phyloP scores from a whole-genome alignment of 2,797 vertebrate species.

The Phalanger gymnotis region DNA sequence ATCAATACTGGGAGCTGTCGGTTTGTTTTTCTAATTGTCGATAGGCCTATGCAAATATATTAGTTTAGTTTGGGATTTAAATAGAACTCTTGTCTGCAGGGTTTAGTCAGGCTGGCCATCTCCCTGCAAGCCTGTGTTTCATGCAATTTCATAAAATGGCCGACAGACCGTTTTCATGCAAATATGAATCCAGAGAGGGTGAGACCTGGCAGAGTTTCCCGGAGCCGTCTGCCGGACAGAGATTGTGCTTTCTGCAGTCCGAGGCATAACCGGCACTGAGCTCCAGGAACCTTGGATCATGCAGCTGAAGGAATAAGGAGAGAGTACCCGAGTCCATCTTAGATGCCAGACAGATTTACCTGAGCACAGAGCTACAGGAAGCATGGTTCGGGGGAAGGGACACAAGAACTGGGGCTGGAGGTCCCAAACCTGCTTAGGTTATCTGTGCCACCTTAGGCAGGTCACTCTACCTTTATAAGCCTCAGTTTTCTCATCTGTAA shows the following conservation, averaged over 20 bases:
- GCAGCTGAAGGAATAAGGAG: slow-evolving; percentile 19
- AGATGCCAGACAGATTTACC: slow-evolving; percentile 20
- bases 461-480: neutral
- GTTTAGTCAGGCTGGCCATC: slow-evolving; percentile 42
- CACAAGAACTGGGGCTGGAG: neutral
- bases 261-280: slow-evolving; percentile 62
- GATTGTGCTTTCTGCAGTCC: slow-evolving; percentile 54
- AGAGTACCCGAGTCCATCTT: neutral
- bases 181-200: slow-evolving; percentile 62
- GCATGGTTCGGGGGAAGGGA: neutral
- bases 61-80: slow-evolving; percentile 46
- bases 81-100: neutral
- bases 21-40: slow-evolving; percentile 9
- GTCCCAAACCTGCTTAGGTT: neutral
- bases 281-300: slow-evolving; percentile 13
- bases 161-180: slow-evolving; percentile 73
- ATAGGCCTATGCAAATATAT: slow-evolving; percentile 20
- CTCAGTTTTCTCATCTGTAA: neutral
- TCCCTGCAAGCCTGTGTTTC: slow-evolving; percentile 51
- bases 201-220: slow-evolving; percentile 65
- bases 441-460: neutral
- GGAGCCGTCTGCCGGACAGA: slow-evolving; percentile 57
- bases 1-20: slow-evolving; percentile 6
- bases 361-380: neutral
- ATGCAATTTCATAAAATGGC: slow-evolving; percentile 74